phyloP scores from a whole-genome alignment of 2,113 vertebrate species.

The Mustelus asterias region DNA sequence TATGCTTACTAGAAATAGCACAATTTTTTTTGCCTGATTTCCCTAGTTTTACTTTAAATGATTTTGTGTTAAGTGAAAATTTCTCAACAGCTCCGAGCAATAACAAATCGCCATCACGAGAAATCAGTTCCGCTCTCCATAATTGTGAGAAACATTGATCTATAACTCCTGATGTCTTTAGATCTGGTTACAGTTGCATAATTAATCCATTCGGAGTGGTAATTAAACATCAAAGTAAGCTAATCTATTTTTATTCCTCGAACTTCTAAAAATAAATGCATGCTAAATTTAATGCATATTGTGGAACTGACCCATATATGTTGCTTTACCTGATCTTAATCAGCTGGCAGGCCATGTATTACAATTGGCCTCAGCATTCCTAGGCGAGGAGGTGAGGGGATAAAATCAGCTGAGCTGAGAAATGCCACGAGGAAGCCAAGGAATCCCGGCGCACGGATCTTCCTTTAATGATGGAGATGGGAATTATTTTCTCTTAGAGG shows the following conservation, averaged over 20 bases:
- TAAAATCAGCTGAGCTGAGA: background rate
- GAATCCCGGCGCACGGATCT: no score
- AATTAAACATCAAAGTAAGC: background rate
- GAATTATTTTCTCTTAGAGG: no score
- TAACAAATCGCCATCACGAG: background rate
- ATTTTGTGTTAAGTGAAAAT: background rate
- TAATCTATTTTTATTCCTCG: background rate
- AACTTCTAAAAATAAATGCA: background rate
- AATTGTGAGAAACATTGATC: background rate
- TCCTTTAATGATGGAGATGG: no score
- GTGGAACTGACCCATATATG: background rate
- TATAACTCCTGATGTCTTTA: background rate
- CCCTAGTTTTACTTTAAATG: background rate
- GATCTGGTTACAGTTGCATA: no score
- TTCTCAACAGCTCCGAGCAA: background rate
- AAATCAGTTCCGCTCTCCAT: background rate
- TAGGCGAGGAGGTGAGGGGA: no score
- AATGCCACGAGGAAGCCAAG: no score
- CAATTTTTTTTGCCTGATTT: background rate
- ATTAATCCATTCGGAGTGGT: background rate
- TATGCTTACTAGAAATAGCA: background rate
- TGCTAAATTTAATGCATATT: background rate
- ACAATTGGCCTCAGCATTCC: background rate
- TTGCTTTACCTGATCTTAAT: background rate
- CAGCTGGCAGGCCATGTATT: background rate